Evolutionary conservation across 2,113 vertebrate species (phyloP).

Genomic region (Paramisgurnus dabryanus): DNA sequence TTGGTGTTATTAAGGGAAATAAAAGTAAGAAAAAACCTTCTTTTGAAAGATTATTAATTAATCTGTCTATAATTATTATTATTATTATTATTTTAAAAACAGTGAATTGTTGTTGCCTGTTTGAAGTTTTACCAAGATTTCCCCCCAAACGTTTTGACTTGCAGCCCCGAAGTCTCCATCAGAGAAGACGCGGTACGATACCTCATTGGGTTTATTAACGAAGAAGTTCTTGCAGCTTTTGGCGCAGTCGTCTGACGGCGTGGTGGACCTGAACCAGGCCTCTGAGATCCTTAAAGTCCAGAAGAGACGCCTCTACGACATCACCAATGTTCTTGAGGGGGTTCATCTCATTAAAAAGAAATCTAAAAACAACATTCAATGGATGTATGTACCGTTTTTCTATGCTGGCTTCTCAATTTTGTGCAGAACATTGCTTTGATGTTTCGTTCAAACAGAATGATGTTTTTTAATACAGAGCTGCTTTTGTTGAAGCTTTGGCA

Average conservation of each 20-base stretch:
- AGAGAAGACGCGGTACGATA: constrained; percentile 85
- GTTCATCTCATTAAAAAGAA: constrained; percentile 92
- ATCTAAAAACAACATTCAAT: constrained; percentile 92
- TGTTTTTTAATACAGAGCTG: background rate
- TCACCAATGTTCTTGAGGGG: constrained; percentile 95
- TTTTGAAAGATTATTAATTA: too few relatives aligned
- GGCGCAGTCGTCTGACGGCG: constrained; percentile 80
- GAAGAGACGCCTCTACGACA: constrained; percentile 93
- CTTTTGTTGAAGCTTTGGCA: background rate
- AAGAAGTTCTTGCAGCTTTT: constrained; percentile 88
- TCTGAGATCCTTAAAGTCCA: constrained; percentile 82
- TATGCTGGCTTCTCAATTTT: background rate
- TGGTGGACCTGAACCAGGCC: constrained; percentile 87
- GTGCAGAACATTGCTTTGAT: background rate
- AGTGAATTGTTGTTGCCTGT: background rate
- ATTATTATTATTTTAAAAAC: too few relatives aligned
- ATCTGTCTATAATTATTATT: too few relatives aligned
- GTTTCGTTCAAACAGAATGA: background rate
- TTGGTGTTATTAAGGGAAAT: background rate
- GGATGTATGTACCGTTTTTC: constrained; percentile 60
- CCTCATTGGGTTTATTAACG: constrained; percentile 86
- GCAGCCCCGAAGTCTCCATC: constrained; percentile 78
- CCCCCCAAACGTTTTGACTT: background rate
- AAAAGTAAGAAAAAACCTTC: background rate
- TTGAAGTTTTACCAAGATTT: background rate